Conservation (phyloP, 2,888 invertebrate genomes). For the Lasioglossum marginatum region DNA sequence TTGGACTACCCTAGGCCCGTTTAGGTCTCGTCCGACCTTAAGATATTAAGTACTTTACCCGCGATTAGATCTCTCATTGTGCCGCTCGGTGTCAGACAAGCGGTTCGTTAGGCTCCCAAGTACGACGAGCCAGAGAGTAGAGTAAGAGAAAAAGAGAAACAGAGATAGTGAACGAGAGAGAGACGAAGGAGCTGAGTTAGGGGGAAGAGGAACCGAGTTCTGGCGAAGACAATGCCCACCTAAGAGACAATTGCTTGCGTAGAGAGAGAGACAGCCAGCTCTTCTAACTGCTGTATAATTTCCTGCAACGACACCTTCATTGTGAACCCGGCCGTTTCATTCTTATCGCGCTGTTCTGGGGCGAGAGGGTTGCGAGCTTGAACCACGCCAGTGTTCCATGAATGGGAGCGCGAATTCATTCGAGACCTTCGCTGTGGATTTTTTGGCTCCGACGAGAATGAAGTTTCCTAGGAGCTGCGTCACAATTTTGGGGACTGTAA, state of each 20-base stretch:
- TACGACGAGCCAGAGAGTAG: slow-evolving; percentile 44
- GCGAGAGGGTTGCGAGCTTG: slow-evolving; percentile 59
- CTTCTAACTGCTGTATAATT: slow-evolving; percentile 85
- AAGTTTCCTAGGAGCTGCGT: neutral
- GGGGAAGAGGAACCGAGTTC: slow-evolving; percentile 61
- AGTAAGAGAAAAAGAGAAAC: slow-evolving; percentile 8
- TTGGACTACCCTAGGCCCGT: slow-evolving; percentile 44
- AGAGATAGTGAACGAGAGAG: neutral
- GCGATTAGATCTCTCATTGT: slow-evolving; percentile 85
- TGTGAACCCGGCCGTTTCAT: slow-evolving; percentile 82
- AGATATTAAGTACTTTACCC: slow-evolving; percentile 84
- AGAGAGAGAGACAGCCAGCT: slow-evolving; percentile 71
- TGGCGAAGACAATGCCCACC: slow-evolving; percentile 78
- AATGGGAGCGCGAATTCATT: slow-evolving; percentile 32
- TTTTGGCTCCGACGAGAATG: neutral
- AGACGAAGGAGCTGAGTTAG: slow-evolving; percentile 18
- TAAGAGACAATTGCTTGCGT: slow-evolving; percentile 83
- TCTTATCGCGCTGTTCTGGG: slow-evolving; percentile 78
- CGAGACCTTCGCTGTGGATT: neutral
- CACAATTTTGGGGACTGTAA: neutral
- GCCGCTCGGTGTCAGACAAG: slow-evolving; percentile 83
- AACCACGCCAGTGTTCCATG: slow-evolving; percentile 18
- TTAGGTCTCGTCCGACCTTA: slow-evolving; percentile 79
- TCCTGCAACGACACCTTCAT: slow-evolving; percentile 85
- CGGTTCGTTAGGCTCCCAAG: slow-evolving; percentile 76